Conservation (phyloP, 2,888 invertebrate species). For the Agonopterix heracliana region DNA sequence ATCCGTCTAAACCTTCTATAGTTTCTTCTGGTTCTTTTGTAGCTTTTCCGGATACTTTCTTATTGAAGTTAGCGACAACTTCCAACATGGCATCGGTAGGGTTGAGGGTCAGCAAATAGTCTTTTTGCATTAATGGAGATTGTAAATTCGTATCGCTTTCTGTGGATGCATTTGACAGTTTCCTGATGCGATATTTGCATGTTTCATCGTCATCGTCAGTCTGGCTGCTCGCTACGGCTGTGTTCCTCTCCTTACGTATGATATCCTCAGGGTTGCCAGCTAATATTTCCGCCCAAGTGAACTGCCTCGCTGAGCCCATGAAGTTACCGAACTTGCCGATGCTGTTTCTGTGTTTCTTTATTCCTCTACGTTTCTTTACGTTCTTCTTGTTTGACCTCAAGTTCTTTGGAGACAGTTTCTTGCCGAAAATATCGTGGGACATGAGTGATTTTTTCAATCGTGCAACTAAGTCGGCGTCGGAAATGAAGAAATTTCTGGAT, state of each 20-base stretch:
- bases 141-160: constrained; percentile 50
- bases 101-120: constrained; percentile 68
- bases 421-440: constrained; percentile 67
- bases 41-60: constrained; percentile 54
- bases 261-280: constrained; percentile 80
- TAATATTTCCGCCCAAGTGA: constrained; percentile 81
- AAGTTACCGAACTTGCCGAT: constrained; percentile 71
- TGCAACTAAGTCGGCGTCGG: constrained; percentile 63
- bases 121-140: constrained; percentile 56
- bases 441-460: constrained; percentile 66
- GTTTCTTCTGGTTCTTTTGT: constrained; percentile 26
- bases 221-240: constrained; percentile 14
- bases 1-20: constrained; percentile 44
- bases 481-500: constrained; percentile 66
- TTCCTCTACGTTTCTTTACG: constrained; percentile 59
- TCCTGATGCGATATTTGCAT: constrained; percentile 63
- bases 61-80: constrained; percentile 78
- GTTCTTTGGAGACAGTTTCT: constrained; percentile 78
- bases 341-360: constrained; percentile 57
- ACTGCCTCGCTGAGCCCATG: constrained; percentile 72
- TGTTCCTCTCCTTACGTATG: constrained; percentile 67
- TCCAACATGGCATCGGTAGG: constrained; percentile 85
- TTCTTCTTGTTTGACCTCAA: constrained; percentile 76
- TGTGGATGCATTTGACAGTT: constrained; percentile 56
- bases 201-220: constrained; percentile 49